phyloP scores from a whole-genome alignment of 2,113 vertebrate genomes.

The Panthera leo region DNA sequence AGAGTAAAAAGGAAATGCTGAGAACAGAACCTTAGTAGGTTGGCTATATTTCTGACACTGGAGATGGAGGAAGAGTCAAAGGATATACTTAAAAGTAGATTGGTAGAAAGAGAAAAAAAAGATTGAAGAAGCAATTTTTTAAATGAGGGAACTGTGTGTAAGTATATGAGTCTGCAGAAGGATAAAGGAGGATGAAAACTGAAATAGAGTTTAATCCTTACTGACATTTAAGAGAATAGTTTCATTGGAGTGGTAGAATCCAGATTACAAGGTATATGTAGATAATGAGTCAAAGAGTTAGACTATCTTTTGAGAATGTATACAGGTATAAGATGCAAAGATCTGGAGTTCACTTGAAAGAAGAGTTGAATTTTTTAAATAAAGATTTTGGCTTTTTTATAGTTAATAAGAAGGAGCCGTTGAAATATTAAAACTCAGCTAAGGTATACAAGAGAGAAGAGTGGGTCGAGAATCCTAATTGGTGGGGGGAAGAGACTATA shows the following conservation, averaged over 20 bases:
- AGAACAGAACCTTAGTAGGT: not conserved
- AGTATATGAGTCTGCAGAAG: not conserved
- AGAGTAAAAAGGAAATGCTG: not conserved
- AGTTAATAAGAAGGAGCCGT: not conserved
- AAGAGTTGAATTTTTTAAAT: not conserved
- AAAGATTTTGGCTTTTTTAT: not conserved
- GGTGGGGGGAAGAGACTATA: not conserved
- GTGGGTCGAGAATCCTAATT: not conserved
- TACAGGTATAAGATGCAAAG: not conserved
- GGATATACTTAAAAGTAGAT: not conserved
- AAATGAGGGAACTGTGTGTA: not conserved
- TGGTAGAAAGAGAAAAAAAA: not conserved
- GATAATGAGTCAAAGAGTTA: not conserved
- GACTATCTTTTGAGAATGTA: not conserved
- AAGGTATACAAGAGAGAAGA: not conserved
- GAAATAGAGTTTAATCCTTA: not conserved
- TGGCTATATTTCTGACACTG: not conserved
- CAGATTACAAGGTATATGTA: not conserved
- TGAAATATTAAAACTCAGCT: not conserved
- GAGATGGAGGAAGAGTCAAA: not conserved
- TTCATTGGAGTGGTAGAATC: not conserved
- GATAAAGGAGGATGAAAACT: not conserved
- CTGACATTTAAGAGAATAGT: not conserved
- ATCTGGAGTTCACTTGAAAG: not conserved
- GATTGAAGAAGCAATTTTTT: not conserved